Percentiles rank a stretch among this genome's conserved stretches.
Evolutionary conservation across 2,113 vertebrate genomes (phyloP).

Genomic region (Microcebus lehilahytsara): DNA sequence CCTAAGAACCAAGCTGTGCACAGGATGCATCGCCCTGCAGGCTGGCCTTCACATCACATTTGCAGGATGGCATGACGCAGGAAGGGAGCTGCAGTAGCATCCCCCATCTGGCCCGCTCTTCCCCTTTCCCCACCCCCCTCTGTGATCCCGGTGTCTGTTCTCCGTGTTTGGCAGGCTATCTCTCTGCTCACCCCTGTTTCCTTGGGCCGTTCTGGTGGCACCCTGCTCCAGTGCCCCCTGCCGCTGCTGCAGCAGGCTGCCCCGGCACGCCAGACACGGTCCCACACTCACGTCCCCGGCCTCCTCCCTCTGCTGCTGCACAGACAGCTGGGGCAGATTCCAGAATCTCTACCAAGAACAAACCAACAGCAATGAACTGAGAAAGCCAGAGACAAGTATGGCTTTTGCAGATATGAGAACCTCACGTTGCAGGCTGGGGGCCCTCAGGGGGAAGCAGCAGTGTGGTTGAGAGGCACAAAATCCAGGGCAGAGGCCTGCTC

Average conservation of each 20-base stretch:
- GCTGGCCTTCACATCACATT: not conserved
- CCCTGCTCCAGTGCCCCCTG: fast-evolving
- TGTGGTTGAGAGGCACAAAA: not conserved
- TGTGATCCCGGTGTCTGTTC: fast-evolving
- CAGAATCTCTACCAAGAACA: not conserved
- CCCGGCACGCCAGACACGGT: fast-evolving
- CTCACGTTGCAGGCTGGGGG: not conserved
- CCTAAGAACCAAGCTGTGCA: not conserved
- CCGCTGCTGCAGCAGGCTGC: not conserved
- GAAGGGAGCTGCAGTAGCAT: fast-evolving
- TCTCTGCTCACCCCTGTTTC: not conserved
- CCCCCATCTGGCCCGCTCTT: not conserved
- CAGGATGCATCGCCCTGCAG: fast-evolving
- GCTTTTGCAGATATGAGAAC: not conserved
- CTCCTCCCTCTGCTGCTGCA: not conserved
- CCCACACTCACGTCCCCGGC: fast-evolving
- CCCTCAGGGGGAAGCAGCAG: not conserved
- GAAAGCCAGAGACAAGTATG: not conserved
- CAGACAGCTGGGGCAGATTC: not conserved
- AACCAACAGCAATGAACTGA: not conserved
- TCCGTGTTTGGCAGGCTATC: not conserved
- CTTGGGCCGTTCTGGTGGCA: not conserved
- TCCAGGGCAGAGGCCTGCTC: not conserved
- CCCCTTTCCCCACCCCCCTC: fast-evolving
- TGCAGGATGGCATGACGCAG: not conserved